These are phyloP conservation scores for Himalopsyche kuldschensis DNA, from an alignment of 2,888 invertebrate genomes.

Conservation along the genomic window DNA sequence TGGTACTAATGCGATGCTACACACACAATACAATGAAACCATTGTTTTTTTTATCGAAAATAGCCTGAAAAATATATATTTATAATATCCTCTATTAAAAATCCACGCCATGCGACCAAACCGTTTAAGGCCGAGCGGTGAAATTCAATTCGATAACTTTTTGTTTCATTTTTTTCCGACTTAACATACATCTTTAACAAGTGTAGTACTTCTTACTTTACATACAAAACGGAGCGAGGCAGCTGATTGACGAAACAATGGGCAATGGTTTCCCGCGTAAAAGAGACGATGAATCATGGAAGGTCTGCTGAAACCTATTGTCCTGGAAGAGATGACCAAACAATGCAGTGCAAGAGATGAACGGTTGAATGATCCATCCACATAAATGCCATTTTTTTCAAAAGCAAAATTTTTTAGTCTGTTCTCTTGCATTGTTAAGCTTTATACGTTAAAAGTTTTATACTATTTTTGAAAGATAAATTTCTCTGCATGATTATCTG, in stretches of 20 bases:
- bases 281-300: not conserved
- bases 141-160: not conserved
- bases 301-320: not conserved
- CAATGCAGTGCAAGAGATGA: not conserved
- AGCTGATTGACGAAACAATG: conserved; percentile 7
- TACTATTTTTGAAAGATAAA: too few relatives aligned
- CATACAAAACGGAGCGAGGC: not conserved
- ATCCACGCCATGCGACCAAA: not conserved
- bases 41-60: too few relatives aligned
- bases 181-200: not conserved
- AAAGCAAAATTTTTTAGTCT: not conserved
- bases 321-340: not conserved
- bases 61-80: not conserved
- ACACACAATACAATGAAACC: too few relatives aligned
- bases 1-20: too few relatives aligned
- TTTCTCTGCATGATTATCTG: too few relatives aligned
- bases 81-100: not conserved
- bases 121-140: not conserved
- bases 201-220: conserved; percentile 1
- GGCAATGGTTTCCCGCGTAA: not conserved
- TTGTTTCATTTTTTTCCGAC: not conserved
- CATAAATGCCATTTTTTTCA: not conserved
- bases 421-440: too few relatives aligned
- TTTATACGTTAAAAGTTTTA: too few relatives aligned
- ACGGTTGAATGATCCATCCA: not conserved